Evolutionary conservation across 2,113 vertebrate species (phyloP).

Genomic region (Benitochromis conjunctus): DNA sequence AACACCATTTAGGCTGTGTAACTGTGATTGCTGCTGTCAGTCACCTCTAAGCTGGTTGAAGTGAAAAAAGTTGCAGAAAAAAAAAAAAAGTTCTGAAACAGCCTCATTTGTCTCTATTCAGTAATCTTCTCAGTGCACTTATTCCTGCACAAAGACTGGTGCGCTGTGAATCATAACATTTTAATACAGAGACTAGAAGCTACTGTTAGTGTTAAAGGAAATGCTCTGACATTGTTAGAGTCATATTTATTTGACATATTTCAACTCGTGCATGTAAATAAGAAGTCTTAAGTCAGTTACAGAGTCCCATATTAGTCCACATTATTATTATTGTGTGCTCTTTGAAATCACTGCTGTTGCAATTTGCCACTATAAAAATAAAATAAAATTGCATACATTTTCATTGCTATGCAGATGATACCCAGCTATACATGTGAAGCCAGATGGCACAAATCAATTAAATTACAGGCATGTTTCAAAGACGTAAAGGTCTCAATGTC

Average conservation of each 20-base stretch:
- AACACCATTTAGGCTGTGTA: conserved; percentile 38
- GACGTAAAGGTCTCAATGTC: background rate
- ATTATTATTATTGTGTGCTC: background rate
- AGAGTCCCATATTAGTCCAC: background rate
- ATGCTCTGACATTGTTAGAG: background rate
- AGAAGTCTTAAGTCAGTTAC: background rate
- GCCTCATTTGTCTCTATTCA: background rate
- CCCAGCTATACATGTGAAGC: background rate
- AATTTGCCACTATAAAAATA: background rate
- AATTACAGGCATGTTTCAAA: background rate
- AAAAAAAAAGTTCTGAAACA: background rate
- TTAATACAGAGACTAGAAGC: background rate
- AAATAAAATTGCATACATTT: background rate
- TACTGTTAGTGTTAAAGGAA: background rate
- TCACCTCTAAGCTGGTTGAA: conserved; percentile 33
- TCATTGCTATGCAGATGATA: background rate
- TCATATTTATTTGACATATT: background rate
- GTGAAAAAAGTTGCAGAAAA: background rate
- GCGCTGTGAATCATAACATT: background rate
- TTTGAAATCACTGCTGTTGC: background rate
- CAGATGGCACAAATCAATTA: accelerated
- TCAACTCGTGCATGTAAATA: background rate
- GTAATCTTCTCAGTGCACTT: background rate
- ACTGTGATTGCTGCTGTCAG: conserved; percentile 57
- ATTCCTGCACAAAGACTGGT: background rate